Evolutionary conservation across 2,113 vertebrate species (phyloP).

Genomic region (Ahaetulla prasina): DNA sequence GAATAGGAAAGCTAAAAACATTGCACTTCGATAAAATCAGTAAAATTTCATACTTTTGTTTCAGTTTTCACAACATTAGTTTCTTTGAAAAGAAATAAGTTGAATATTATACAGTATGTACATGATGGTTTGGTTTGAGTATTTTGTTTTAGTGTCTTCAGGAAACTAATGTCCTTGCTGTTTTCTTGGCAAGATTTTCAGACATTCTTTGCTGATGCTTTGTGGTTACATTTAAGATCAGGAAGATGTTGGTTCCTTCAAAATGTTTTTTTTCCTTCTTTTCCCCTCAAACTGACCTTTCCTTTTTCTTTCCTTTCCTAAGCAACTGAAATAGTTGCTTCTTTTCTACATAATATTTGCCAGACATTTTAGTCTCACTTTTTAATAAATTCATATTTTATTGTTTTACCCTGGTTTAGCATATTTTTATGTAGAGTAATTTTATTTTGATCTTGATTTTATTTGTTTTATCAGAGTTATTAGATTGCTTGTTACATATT

Average conservation of each 20-base stretch:
- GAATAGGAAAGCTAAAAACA: background rate
- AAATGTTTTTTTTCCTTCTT: background rate
- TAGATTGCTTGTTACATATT: background rate
- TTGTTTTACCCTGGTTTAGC: background rate
- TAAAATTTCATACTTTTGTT: background rate
- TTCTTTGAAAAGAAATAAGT: background rate
- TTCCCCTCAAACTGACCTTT: background rate
- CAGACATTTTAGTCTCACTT: background rate
- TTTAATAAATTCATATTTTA: background rate
- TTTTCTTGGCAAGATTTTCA: background rate
- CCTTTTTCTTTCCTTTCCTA: background rate
- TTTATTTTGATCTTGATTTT: background rate
- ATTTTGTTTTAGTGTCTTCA: background rate
- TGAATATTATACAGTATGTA: background rate
- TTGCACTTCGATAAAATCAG: background rate
- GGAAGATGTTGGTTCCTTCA: background rate
- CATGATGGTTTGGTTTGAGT: background rate
- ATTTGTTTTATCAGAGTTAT: background rate
- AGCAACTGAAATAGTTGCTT: background rate
- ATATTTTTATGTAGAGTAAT: background rate
- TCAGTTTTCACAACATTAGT: background rate
- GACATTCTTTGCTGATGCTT: background rate
- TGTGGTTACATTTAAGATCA: background rate
- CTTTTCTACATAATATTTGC: background rate
- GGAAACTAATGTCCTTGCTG: background rate